phyloP scores from a whole-genome alignment of 2,113 vertebrate genomes.

The Spheniscus mendiculus region DNA sequence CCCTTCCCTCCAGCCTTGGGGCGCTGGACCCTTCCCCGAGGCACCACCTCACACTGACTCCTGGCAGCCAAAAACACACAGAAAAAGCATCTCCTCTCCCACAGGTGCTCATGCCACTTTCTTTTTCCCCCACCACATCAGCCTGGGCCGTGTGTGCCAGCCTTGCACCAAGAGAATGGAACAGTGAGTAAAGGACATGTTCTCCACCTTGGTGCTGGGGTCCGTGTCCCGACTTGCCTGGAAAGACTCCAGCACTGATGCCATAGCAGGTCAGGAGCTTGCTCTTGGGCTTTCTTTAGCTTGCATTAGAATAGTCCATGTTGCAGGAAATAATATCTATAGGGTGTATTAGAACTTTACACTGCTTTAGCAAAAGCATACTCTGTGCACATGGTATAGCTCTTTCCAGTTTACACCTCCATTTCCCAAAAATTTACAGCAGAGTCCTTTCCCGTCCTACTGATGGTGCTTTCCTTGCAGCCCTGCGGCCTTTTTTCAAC shows the following conservation, averaged over 20 bases:
- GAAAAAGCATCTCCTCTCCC: neutral
- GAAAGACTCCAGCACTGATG: fast-evolving
- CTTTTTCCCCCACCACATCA: neutral
- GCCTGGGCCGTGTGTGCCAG: neutral
- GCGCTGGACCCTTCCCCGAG: fast-evolving
- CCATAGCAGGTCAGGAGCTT: neutral
- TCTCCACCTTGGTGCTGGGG: neutral
- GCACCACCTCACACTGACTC: neutral
- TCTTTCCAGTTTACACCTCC: neutral
- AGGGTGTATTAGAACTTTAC: fast-evolving
- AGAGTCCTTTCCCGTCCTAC: neutral
- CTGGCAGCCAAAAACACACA: neutral
- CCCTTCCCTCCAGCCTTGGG: fast-evolving
- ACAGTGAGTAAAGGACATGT: fast-evolving
- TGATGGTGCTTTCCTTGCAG: neutral
- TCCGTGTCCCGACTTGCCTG: fast-evolving
- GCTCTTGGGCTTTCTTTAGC: neutral
- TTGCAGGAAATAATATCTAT: neutral
- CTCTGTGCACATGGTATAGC: fast-evolving
- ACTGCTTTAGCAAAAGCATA: fast-evolving
- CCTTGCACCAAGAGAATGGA: neutral
- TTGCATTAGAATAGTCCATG: neutral
- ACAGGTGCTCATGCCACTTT: fast-evolving
- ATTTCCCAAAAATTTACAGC: neutral
- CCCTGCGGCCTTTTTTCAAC: neutral